A percentile compares a stretch with the other conserved stretches of the same genome.
phyloP scores from a whole-genome alignment of 2,113 vertebrate genomes.

The Tragelaphus strepsiceros region DNA sequence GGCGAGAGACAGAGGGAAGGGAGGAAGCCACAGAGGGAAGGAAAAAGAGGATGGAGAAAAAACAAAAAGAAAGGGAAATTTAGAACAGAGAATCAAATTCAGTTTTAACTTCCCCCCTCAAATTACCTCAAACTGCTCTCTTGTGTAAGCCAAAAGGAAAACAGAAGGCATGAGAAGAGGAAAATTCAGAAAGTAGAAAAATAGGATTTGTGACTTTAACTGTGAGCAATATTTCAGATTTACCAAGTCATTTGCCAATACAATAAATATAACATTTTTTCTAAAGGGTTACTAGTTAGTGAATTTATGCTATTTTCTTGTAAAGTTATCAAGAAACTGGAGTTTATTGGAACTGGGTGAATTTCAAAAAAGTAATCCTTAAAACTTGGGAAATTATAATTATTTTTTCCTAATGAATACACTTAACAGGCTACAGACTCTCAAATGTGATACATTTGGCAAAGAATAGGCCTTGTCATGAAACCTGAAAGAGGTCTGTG shows the following conservation, averaged over 20 bases:
- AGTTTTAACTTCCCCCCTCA: not conserved
- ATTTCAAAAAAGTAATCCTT: slow-evolving; percentile 25
- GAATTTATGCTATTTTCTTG: not conserved
- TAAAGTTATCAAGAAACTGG: not conserved
- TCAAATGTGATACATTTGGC: slow-evolving; percentile 63
- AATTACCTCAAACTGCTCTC: not conserved
- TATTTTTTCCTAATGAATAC: slow-evolving; percentile 42
- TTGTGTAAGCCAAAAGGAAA: not conserved
- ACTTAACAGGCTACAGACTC: slow-evolving; percentile 47
- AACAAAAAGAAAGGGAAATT: not conserved
- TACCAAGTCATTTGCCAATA: not conserved
- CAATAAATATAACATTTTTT: not conserved
- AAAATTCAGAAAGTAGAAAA: not conserved
- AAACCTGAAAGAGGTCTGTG: slow-evolving; percentile 55
- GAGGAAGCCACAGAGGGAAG: not conserved
- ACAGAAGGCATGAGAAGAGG: not conserved
- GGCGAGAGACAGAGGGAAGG: not conserved
- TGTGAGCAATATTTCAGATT: not conserved
- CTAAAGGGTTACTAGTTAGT: not conserved
- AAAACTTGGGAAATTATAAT: slow-evolving; percentile 38
- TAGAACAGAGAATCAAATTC: not conserved
- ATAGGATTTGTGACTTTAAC: not conserved
- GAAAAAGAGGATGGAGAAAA: not conserved
- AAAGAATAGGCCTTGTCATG: slow-evolving; percentile 46
- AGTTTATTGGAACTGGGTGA: not conserved